A percentile compares a stretch with the other conserved stretches of the same genome.
phyloP scores from a whole-genome alignment of 2,797 vertebrate genomes.

The Clarias fuscus region DNA sequence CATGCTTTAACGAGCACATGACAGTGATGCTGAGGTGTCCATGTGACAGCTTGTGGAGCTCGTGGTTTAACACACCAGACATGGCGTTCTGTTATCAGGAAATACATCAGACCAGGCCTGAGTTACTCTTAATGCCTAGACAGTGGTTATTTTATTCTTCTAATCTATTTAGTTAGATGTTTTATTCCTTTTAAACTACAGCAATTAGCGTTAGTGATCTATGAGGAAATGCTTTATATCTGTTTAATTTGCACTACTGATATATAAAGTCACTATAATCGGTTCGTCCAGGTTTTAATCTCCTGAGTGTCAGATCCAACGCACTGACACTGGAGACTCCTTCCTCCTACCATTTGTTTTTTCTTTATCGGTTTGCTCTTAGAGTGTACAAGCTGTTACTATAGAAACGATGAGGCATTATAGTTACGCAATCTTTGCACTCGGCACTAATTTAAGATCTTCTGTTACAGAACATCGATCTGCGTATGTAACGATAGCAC shows the following conservation, averaged over 20 bases:
- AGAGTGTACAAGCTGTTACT: neutral
- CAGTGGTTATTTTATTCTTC: neutral
- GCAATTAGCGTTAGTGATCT: neutral
- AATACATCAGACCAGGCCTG: neutral
- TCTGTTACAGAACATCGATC: neutral
- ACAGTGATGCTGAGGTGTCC: neutral
- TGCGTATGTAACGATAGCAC: too few species aligned
- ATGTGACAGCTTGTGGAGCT: neutral
- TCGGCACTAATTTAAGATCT: neutral
- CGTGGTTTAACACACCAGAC: neutral
- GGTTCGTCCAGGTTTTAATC: neutral
- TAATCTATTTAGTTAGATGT: neutral
- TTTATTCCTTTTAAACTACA: neutral
- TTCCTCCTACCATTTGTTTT: neutral
- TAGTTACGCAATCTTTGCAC: neutral
- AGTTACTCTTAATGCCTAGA: neutral
- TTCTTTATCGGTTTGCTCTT: too few species aligned
- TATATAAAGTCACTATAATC: neutral
- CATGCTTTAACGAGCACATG: neutral
- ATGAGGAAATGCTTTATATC: neutral
- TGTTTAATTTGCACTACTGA: too few species aligned
- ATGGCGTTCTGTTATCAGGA: neutral
- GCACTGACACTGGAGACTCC: neutral
- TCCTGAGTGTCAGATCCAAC: neutral
- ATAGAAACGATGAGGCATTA: neutral